Evolutionary conservation across 2,797 vertebrate genomes (phyloP).

Genomic region (Valencia hispanica): DNA sequence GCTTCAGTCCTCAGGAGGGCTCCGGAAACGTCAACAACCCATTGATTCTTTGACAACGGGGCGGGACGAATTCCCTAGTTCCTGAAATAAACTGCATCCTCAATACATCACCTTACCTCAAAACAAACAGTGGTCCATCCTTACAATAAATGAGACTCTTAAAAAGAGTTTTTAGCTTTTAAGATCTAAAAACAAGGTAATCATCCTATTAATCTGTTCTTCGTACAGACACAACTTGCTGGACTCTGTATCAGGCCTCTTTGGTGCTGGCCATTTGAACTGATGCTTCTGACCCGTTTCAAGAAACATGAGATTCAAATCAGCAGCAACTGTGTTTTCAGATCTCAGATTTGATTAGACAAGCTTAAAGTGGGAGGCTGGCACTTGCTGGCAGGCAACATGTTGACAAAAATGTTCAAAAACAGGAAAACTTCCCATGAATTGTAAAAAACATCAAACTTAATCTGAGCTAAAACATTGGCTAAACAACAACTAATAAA

Average conservation of each 20-base stretch:
- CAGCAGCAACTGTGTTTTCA: constrained; percentile 12
- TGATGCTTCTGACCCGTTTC: constrained; percentile 4
- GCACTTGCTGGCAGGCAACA: neutral
- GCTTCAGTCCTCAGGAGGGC: constrained; percentile 16
- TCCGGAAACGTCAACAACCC: constrained; percentile 23
- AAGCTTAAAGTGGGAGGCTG: neutral
- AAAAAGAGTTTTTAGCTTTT: constrained; percentile 5
- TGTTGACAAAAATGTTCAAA: constrained; percentile 10
- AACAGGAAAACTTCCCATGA: too few relatives aligned
- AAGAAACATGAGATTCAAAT: constrained; percentile 35
- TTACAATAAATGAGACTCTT: constrained; percentile 3
- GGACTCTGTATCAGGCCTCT: neutral
- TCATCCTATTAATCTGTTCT: constrained; percentile 1
- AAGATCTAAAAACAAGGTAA: neutral
- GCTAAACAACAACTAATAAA: neutral
- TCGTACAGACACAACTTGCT: neutral
- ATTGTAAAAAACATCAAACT: neutral
- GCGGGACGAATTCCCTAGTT: constrained; percentile 2
- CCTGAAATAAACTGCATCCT: constrained; percentile 19
- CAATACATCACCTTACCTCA: constrained; percentile 11
- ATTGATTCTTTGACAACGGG: constrained; percentile 32
- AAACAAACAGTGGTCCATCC: neutral
- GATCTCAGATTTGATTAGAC: constrained; percentile 11
- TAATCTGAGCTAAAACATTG: neutral
- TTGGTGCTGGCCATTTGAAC: constrained; percentile 10